phyloP scores from a whole-genome alignment of 2,888 invertebrate genomes.

The Zhengitettix transpicula region DNA sequence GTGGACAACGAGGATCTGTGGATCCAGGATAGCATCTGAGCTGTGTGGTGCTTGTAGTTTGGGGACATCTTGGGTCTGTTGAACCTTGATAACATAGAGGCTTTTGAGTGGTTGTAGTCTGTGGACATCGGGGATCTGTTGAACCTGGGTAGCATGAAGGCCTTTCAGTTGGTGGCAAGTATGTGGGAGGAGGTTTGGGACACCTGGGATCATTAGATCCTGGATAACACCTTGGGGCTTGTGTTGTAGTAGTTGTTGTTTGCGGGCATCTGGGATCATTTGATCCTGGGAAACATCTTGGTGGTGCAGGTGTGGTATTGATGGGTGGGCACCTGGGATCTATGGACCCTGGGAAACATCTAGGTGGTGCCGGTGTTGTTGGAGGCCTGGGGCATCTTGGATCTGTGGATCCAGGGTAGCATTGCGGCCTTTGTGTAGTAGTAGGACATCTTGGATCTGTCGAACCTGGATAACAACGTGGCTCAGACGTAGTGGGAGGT shows the following conservation, averaged over 20 bases:
- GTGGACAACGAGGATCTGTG: conserved; percentile 20
- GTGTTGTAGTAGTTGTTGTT: conserved; percentile 4
- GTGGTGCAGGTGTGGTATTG: conserved; percentile 10
- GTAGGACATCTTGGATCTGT: conserved; percentile 20
- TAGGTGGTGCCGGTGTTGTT: conserved; percentile 15
- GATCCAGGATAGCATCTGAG: conserved; percentile 13
- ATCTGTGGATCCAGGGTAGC: conserved; percentile 20
- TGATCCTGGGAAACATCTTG: conserved; percentile 24
- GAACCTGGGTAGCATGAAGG: conserved; percentile 20
- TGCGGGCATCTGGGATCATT: conserved; percentile 12
- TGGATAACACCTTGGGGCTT: conserved; percentile 14
- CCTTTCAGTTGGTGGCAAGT: conserved; percentile 5
- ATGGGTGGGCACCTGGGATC: conserved; percentile 2
- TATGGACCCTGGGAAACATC: conserved; percentile 5
- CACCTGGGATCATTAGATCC: conserved; percentile 13
- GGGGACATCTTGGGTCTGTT: conserved; percentile 7
- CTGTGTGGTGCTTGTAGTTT: conserved; percentile 18
- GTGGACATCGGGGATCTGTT: conserved; percentile 13
- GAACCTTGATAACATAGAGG: conserved; percentile 20
- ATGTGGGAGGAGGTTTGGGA: conserved; percentile 3
- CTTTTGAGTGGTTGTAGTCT: conserved; percentile 1
- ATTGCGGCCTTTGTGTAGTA: conserved; percentile 7
- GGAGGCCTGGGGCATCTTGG: conserved; percentile 17
- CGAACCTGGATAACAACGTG: conserved; percentile 22
- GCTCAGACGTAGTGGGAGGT: conserved; percentile 15